Evolutionary conservation across 2,888 invertebrate genomes (phyloP).

Genomic region (Onthophagus sagittarius): DNA sequence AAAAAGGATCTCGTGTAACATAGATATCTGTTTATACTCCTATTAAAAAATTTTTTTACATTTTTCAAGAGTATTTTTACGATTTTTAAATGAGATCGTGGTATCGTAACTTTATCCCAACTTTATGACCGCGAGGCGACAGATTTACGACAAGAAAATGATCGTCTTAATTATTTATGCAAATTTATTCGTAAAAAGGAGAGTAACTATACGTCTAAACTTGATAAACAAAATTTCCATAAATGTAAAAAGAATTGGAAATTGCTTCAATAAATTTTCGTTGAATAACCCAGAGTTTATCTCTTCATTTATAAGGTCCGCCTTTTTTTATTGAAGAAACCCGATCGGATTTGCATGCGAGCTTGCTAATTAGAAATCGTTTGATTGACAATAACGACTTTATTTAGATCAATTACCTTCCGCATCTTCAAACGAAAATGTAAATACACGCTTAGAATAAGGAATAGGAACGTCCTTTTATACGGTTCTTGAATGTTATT

Average conservation of each 20-base stretch:
- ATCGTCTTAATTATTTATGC: neutral
- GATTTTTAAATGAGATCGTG: neutral
- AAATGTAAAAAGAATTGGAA: neutral
- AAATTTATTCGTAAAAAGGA: neutral
- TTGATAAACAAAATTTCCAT: neutral
- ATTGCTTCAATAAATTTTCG: neutral
- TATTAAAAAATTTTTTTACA: neutral
- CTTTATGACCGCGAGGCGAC: neutral
- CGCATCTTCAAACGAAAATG: neutral
- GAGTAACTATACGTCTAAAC: neutral
- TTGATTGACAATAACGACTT: neutral
- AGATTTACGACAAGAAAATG: neutral
- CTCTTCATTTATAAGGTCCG: neutral
- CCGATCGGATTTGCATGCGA: neutral
- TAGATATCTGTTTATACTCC: neutral
- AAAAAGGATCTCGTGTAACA: neutral
- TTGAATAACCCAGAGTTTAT: neutral
- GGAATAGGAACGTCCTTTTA: neutral
- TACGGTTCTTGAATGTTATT: neutral
- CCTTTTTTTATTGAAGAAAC: neutral
- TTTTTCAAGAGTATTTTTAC: neutral
- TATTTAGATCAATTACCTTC: neutral
- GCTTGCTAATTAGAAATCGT: neutral
- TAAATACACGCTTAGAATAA: neutral
- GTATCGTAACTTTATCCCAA: neutral